Base-by-base conservation (phyloP, 2,797 vertebrate species). In the Scleropages formosus region DNA sequence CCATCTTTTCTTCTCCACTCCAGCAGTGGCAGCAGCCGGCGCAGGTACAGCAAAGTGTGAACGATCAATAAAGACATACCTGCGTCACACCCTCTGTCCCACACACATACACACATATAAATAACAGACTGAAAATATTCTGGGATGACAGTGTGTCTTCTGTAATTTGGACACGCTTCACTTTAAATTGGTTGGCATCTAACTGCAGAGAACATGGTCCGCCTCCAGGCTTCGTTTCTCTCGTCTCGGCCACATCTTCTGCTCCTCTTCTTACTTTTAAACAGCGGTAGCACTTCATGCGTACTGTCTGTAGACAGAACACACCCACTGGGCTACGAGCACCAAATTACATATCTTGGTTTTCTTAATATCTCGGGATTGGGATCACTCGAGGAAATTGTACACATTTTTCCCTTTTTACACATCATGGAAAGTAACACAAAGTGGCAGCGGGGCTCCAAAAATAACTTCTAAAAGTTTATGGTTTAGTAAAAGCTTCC, bases 391-490 rank as follows among this genome's bases (percentile, higher is more conserved):
- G 70, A 75, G 66, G 56, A 73, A 73, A 73, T 24, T 26, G 7
- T 26, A 61, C 44, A 16, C 0, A 46, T 60, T 73, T 59, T 4
- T 16, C 16, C 72, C n/a, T 8, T 31, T 71, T 72, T 60, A 72
- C 53, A n/a, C 26, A 59, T n/a, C 51, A 8, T 10, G 39, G 10
- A 56, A 66, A 51, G 51, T n/a, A 75, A 75, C 24, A 71, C 24
- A 62, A 49, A 24, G 73, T 63, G 44, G n/a, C 75, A 39, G 60
- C 11, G 65, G 56, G 31, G 66, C 65, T 72, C 59, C 44, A 73
- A 39, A 77, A 78, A 65, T 59, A 75, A 64, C 15, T 22, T 24
- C 26, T 59, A 27, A 47, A 61, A 49, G 26, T 81, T 81, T 74
- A 79, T 56, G 22, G 59, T 51, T 69, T 81, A 10, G 68, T 39